Percentiles rank a stretch among this genome's conserved stretches.
These are phyloP conservation scores for Zaprionus capensis DNA, from an alignment of 1,140 invertebrate species.

Conservation along the genomic window DNA sequence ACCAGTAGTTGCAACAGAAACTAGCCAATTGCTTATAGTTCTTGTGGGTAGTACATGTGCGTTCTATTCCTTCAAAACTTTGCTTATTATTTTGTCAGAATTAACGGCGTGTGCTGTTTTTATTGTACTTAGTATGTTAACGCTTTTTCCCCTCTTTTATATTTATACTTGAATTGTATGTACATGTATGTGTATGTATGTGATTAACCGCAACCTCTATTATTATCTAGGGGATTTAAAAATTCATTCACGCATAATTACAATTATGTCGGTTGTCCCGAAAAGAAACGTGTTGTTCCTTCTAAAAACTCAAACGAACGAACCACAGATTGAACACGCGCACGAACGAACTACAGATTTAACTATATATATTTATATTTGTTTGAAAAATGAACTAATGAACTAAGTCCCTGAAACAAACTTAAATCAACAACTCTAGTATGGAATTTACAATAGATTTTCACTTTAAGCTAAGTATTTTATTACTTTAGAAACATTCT, in stretches of 20 bases:
- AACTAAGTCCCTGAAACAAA: too few species aligned
- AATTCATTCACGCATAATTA: conserved; percentile 49
- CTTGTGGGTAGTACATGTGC: conserved; percentile 1
- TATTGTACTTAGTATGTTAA: not conserved
- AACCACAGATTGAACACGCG: too few species aligned
- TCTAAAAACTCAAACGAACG: too few species aligned
- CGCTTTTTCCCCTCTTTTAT: not conserved
- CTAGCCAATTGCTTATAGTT: conserved; percentile 10
- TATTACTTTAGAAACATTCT: too few species aligned
- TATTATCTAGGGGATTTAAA: conserved; percentile 41
- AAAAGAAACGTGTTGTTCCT: too few species aligned
- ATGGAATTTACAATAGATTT: too few species aligned
- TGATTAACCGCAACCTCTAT: conserved; percentile 22
- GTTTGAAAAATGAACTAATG: too few species aligned
- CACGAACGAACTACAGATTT: too few species aligned
- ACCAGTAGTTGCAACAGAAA: conserved; percentile 27
- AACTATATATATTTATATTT: too few species aligned
- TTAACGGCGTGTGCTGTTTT: not conserved
- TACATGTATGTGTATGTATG: not conserved
- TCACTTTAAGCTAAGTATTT: too few species aligned
- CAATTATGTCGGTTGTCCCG: conserved; percentile 31
- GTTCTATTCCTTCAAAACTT: conserved; percentile 43
- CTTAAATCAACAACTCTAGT: too few species aligned
- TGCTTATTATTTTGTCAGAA: conserved; percentile 7
- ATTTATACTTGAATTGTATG: not conserved